phyloP scores from a whole-genome alignment of 1,140 invertebrate genomes.

The Callitettix versicolor region DNA sequence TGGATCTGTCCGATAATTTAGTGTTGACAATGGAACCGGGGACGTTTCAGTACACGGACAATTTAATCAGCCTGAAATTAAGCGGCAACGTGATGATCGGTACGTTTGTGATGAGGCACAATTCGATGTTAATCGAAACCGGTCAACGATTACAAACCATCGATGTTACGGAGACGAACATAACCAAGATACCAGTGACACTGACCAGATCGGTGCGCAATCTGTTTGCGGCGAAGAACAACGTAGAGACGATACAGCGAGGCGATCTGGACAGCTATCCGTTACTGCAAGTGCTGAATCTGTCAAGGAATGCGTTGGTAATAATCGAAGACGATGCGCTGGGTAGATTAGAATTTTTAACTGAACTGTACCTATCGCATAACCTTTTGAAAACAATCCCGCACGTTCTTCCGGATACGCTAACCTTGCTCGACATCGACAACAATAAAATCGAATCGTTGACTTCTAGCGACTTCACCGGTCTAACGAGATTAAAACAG shows the following conservation, averaged over 20 bases:
- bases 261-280: conserved; percentile 87
- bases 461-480: conserved; percentile 51
- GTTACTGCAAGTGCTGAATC: conserved; percentile 63
- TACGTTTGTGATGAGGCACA: too few species aligned
- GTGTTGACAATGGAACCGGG: too few species aligned
- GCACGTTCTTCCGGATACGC: conserved; percentile 47
- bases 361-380: conserved; percentile 65
- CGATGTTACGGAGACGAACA: conserved; percentile 68
- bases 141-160: conserved; percentile 58
- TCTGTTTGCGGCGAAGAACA: conserved; percentile 66
- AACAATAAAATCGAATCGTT: conserved; percentile 55
- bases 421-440: conserved; percentile 50
- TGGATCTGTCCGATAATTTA: too few species aligned
- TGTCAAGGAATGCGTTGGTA: conserved; percentile 65
- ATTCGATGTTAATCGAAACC: conserved; percentile 28
- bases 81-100: too few species aligned
- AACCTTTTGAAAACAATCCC: conserved; percentile 60
- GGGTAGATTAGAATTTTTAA: conserved; percentile 65
- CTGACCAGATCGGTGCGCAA: conserved; percentile 74
- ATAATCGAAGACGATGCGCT: conserved; percentile 78
- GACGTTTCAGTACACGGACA: too few species aligned
- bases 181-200: conserved; percentile 68
- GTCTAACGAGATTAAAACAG: conserved; percentile 54
- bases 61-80: too few species aligned
- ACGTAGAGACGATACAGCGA: conserved; percentile 55